phyloP scores from a whole-genome alignment of 2,888 invertebrate species.

The Rhagonycha lutea region DNA sequence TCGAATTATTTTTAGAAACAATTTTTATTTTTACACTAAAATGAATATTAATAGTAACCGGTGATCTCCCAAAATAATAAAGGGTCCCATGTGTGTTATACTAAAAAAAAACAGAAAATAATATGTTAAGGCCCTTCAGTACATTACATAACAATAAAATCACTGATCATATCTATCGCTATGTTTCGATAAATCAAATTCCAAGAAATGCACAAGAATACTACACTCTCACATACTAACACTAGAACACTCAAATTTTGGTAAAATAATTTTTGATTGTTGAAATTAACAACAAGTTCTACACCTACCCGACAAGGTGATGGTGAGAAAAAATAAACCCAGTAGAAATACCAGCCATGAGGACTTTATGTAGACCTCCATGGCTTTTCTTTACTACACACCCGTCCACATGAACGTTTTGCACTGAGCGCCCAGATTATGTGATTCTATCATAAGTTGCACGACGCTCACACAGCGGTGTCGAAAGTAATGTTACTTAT shows the following conservation, averaged over 20 bases:
- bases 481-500: slow-evolving; percentile 16
- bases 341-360: slow-evolving; percentile 60
- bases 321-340: slow-evolving; percentile 60
- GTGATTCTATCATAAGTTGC: slow-evolving; percentile 48
- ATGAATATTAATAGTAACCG: slow-evolving; percentile 46
- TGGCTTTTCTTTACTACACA: slow-evolving; percentile 56
- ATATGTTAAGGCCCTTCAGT: background rate
- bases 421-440: slow-evolving; percentile 54
- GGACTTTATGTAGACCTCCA: slow-evolving; percentile 62
- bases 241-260: background rate
- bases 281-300: background rate
- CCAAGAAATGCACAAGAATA: background rate
- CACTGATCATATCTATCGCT: background rate
- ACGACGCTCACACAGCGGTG: slow-evolving; percentile 49
- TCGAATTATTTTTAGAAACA: slow-evolving; percentile 2
- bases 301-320: slow-evolving; percentile 62
- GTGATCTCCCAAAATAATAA: slow-evolving; percentile 49
- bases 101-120: background rate
- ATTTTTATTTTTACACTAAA: slow-evolving; percentile 30
- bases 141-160: slow-evolving; percentile 40
- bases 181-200: background rate
- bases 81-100: background rate
- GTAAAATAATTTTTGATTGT: background rate
- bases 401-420: slow-evolving; percentile 54
- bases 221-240: background rate